phyloP scores from a whole-genome alignment of 2,888 invertebrate species.

The Rhaphigaster nebulosa region DNA sequence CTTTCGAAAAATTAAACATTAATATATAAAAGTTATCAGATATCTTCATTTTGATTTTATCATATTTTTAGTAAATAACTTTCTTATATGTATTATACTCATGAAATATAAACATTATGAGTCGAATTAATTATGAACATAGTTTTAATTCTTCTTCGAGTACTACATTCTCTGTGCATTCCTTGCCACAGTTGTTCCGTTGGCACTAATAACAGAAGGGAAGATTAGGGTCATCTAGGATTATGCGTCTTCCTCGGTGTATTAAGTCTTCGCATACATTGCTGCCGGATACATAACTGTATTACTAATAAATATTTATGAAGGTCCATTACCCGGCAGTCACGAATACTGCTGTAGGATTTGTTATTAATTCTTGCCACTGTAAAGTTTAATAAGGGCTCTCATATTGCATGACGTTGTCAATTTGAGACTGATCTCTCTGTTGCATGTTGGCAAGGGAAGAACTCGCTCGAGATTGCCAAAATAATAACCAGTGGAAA shows the following conservation, averaged over 20 bases:
- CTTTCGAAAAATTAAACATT: no score
- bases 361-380: background rate
- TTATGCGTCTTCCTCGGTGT: background rate
- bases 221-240: background rate
- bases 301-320: conserved; percentile 44
- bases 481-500: background rate
- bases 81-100: no score
- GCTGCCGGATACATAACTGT: background rate
- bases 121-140: no score
- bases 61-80: no score
- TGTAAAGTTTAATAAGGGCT: conserved; percentile 30
- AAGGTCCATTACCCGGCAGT: background rate
- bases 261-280: background rate
- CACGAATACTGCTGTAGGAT: background rate
- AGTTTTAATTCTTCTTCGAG: no score
- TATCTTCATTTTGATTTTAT: no score
- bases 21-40: no score
- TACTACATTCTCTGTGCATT: background rate
- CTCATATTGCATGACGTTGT: conserved; percentile 33
- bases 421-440: background rate
- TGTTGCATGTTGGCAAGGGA: background rate
- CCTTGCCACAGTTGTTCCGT: background rate
- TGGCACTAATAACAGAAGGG: background rate
- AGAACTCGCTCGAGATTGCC: background rate
- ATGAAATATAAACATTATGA: no score